Percentiles rank a stretch among this genome's conserved stretches.
Conservation (phyloP, 2,113 vertebrate species). For the Grammomys surdaster region DNA sequence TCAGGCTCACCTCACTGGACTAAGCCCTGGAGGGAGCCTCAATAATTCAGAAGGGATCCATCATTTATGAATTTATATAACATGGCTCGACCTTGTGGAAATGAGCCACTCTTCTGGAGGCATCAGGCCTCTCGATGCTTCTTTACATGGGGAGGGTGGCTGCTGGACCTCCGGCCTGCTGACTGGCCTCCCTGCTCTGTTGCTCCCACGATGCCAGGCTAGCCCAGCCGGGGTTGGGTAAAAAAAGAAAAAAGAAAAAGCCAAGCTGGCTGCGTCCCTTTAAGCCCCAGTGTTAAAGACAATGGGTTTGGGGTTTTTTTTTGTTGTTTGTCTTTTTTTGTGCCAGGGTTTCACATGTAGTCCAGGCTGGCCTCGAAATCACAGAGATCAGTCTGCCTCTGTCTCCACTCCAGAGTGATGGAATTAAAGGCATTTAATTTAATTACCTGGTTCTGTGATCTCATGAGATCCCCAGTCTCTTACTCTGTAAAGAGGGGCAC, state of each 20-base stretch:
- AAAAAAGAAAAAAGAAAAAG: background rate
- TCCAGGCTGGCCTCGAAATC: background rate
- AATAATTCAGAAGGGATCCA: constrained; percentile 75
- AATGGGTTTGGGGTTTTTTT: background rate
- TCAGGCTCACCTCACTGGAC: background rate
- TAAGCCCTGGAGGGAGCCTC: constrained; percentile 41
- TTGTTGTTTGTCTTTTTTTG: background rate
- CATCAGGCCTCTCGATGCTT: background rate
- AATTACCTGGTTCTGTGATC: background rate
- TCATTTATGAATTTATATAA: constrained; percentile 76
- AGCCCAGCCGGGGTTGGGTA: background rate
- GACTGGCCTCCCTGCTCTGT: fast-evolving
- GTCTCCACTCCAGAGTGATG: background rate
- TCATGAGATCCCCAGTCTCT: background rate
- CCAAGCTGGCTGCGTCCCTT: fast-evolving
- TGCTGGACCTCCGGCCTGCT: background rate
- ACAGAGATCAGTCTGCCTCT: background rate
- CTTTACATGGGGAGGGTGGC: too few species aligned
- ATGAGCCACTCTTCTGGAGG: background rate
- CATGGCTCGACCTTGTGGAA: constrained; percentile 60
- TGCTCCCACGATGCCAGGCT: background rate
- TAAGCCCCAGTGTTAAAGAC: background rate
- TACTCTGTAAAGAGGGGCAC: background rate
- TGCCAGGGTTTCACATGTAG: background rate
- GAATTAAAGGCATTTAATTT: too few species aligned